A percentile compares a stretch with the other conserved stretches of the same genome.
These are phyloP conservation scores for Cerastis rubricosa DNA, from an alignment of 2,888 invertebrate species.

Conservation along the genomic window DNA sequence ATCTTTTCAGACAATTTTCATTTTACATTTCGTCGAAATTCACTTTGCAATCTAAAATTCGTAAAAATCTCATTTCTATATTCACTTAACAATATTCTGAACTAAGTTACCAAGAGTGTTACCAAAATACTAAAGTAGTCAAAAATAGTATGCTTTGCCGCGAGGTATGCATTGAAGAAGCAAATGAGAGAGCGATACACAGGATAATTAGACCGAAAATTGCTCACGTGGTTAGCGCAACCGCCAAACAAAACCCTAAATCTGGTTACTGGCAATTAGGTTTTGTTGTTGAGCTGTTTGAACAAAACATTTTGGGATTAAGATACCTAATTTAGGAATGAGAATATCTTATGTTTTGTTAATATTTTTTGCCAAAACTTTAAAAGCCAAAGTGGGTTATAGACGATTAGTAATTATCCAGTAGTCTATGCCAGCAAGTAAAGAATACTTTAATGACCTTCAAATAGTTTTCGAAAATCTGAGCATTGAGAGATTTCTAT, in stretches of 20 bases:
- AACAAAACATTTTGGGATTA: conserved; percentile 1
- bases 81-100: conserved; percentile 14
- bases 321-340: not conserved
- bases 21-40: not conserved
- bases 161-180: not conserved
- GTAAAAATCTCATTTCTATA: not conserved
- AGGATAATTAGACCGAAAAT: conserved; percentile 31
- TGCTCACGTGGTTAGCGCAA: conserved; percentile 16
- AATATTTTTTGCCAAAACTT: not conserved
- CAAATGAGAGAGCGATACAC: not conserved
- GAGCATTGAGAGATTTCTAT: not conserved
- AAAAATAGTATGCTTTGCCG: conserved; percentile 9
- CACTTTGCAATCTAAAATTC: not conserved
- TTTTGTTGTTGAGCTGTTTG: not conserved
- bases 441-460: not conserved
- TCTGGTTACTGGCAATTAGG: conserved; percentile 9
- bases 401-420: not conserved
- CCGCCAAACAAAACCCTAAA: conserved; percentile 5
- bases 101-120: not conserved
- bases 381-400: not conserved
- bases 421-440: not conserved
- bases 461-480: not conserved
- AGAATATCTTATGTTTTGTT: not conserved
- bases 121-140: too few relatives aligned
- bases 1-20: not conserved